Evolutionary conservation across 1,140 invertebrate species (phyloP), one percentile per base, ranked within the genome.

Genomic region (Lepidurus packardi): DNA sequence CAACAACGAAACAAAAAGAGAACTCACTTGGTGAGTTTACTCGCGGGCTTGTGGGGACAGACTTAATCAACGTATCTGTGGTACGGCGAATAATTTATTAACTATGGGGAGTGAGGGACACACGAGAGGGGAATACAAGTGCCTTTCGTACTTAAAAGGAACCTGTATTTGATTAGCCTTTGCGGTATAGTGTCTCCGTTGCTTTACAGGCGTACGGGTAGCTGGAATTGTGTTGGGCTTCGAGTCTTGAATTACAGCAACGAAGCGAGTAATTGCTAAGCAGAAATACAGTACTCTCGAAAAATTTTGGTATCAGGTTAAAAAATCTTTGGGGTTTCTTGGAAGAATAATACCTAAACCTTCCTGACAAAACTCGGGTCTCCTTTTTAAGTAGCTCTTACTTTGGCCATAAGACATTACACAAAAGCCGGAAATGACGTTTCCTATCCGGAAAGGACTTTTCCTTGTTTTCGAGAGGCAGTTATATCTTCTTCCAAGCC

Each of bases 21-120:
- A 44, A 24, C 43, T 9, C 75, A 76, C 43, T 75, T 75, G 34
- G n/a, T n/a, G 16, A 65, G 21, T 21, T 65, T 16, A 7, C 74
- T 41, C 16, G 75, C 75, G 41, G 75, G 34, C 11, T 44, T 41
- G 34, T 76, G 75, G 43, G 42, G 21, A 76, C 44, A 65, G 21
- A 77, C 45, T 77, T 77, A 77, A 53, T 77, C 76, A 77, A 34
- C 65, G 11, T 47, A 45, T 13, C 16, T 47, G 44, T 41, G 24
- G 43, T 47, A 24, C 53, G 76, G 24, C 65, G 24, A 44, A 77
- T 16, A 47, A 77, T 77, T 77, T 65, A 77, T 47, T 6, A 41
- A 65, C 53, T 65, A 16, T 7, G 13, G 8, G n/a, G 44, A 41
- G 43, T 5, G 41, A 24, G 75, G 75, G 41, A n/a, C 47, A 6